phyloP scores from a whole-genome alignment of 2,113 vertebrate species.

The Ammodytes marinus region DNA sequence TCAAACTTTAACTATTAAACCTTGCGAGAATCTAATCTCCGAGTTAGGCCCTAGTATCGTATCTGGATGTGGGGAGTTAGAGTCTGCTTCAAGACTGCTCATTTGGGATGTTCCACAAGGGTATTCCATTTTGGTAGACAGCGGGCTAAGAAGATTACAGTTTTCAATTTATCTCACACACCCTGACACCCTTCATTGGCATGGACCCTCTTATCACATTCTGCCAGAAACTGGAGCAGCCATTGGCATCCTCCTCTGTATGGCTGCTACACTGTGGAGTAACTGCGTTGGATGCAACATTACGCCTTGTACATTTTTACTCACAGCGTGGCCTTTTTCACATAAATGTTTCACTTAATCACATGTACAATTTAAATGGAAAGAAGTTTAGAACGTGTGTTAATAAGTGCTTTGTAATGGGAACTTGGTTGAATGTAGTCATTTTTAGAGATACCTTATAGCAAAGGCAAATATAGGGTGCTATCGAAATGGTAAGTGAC shows the following conservation, averaged over 20 bases:
- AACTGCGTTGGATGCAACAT: conserved; percentile 57
- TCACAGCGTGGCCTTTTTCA: conserved; percentile 25
- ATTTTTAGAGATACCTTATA: not conserved
- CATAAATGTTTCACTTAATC: not conserved
- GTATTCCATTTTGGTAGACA: conserved; percentile 83
- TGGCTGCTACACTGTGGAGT: conserved; percentile 69
- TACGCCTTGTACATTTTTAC: conserved; percentile 51
- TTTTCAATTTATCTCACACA: conserved; percentile 86
- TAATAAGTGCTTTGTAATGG: not conserved
- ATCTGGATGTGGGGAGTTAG: conserved; percentile 69
- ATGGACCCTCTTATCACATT: conserved; percentile 86
- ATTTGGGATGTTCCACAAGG: conserved; percentile 81
- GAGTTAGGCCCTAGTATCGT: conserved; percentile 67
- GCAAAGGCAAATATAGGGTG: conserved; percentile 19
- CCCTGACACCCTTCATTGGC: conserved; percentile 81
- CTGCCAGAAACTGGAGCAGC: conserved; percentile 81
- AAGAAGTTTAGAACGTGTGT: conserved; percentile 6
- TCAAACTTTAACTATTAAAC: conserved; percentile 64
- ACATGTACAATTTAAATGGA: not conserved
- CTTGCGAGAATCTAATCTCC: conserved; percentile 62
- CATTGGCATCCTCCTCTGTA: conserved; percentile 76
- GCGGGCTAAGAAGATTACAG: conserved; percentile 85
- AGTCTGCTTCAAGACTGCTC: conserved; percentile 72
- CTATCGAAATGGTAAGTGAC: conserved; percentile 51
- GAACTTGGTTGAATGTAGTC: not conserved